phyloP scores from a whole-genome alignment of 2,888 invertebrate genomes.

The Dinocampus coccinellae region DNA sequence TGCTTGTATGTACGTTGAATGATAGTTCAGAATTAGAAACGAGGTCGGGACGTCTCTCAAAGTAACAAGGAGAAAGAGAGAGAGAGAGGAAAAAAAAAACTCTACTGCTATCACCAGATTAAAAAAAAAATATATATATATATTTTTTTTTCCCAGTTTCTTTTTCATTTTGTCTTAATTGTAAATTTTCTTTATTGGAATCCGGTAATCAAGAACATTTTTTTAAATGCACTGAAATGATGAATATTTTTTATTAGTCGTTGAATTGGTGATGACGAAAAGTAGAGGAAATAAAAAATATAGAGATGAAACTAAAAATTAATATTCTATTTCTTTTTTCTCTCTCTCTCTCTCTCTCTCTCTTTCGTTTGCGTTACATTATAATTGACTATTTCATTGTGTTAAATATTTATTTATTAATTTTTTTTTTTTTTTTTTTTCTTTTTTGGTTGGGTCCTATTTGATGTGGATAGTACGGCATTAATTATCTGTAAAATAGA shows the following conservation, averaged over 20 bases:
- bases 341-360: neutral
- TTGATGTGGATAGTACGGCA: neutral
- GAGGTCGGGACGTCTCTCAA: constrained; percentile 12
- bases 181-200: constrained; percentile 13
- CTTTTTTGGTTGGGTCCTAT: constrained; percentile 12
- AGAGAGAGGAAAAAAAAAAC: neutral
- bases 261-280: neutral
- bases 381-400: neutral
- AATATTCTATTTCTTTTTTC: neutral
- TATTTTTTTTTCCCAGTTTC: neutral
- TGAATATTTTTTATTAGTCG: neutral
- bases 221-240: neutral
- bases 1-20: constrained; percentile 20
- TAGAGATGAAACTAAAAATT: neutral
- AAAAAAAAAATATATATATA: constrained; percentile 5
- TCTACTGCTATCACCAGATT: neutral
- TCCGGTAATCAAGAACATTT: neutral
- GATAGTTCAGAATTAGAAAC: constrained; percentile 31
- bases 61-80: neutral
- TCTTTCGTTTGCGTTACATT: neutral
- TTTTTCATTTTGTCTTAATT: neutral
- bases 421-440: neutral
- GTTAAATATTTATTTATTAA: too few relatives aligned
- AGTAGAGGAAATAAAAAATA: neutral
- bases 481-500: constrained; percentile 22